Evolutionary conservation across 2,113 vertebrate species (phyloP).

Genomic region (Halcyon malimbica): DNA sequence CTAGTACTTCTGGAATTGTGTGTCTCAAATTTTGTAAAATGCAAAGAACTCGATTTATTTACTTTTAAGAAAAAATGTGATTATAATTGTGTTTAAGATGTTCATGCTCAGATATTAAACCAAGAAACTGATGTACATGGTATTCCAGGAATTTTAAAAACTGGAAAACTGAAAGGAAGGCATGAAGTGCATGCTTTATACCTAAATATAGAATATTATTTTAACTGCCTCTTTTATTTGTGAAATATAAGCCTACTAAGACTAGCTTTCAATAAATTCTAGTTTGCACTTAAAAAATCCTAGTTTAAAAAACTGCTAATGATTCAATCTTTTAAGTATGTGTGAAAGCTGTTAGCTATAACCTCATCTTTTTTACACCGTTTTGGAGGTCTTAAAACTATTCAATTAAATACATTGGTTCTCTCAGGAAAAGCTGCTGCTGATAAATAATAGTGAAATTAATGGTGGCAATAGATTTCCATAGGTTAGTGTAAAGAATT

Average conservation of each 20-base stretch:
- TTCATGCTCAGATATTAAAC: background rate
- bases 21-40: background rate
- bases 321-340: conserved; percentile 51
- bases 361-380: conserved; percentile 37
- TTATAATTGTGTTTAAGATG: background rate
- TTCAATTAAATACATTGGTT: conserved; percentile 69
- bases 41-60: background rate
- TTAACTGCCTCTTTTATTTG: background rate
- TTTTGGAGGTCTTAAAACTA: conserved; percentile 46
- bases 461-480: conserved; percentile 63
- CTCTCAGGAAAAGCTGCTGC: conserved; percentile 42
- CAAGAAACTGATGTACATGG: background rate
- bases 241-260: background rate
- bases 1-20: background rate
- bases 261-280: background rate
- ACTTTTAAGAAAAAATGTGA: background rate
- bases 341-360: conserved; percentile 57
- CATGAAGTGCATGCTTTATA: background rate
- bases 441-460: conserved; percentile 66
- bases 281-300: background rate
- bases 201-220: background rate
- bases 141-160: background rate
- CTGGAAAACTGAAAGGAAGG: background rate
- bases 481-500: conserved; percentile 30
- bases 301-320: conserved; percentile 34